A percentile compares a stretch with the other conserved stretches of the same genome.
These are phyloP conservation scores for Acrossocheilus fasciatus DNA, from an alignment of 2,797 vertebrate genomes.

Conservation along the genomic window DNA sequence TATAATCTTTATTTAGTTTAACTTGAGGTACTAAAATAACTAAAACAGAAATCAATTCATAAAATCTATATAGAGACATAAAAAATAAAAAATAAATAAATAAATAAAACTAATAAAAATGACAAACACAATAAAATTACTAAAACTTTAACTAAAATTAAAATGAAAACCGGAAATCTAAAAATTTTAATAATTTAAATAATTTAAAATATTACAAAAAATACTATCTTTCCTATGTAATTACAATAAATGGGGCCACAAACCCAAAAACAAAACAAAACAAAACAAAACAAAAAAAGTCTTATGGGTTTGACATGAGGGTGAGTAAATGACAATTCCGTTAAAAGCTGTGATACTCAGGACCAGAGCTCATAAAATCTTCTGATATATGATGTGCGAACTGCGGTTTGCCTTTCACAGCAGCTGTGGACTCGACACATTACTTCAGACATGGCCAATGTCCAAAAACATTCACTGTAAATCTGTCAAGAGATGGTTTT, in stretches of 20 bases:
- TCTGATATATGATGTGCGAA: background rate
- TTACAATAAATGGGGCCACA: background rate
- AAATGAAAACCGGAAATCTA: background rate
- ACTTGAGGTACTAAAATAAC: background rate
- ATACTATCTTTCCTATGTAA: background rate
- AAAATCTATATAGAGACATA: background rate
- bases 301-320: background rate
- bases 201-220: background rate
- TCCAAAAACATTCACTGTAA: constrained; percentile 31
- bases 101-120: no score
- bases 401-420: background rate
- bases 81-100: no score
- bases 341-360: background rate
- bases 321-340: background rate
- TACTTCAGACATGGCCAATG: constrained; percentile 20
- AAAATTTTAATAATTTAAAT: background rate
- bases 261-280: no score
- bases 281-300: background rate
- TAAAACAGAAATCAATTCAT: background rate
- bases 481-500: constrained; percentile 2
- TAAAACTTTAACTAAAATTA: background rate
- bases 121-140: background rate
- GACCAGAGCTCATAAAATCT: background rate
- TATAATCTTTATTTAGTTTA: no score
- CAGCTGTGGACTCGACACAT: constrained; percentile 7